A percentile compares a stretch with the other conserved stretches of the same genome.
These are phyloP conservation scores for Phalacrocorax aristotelis DNA, from an alignment of 2,113 vertebrate genomes.

Conservation along the genomic window DNA sequence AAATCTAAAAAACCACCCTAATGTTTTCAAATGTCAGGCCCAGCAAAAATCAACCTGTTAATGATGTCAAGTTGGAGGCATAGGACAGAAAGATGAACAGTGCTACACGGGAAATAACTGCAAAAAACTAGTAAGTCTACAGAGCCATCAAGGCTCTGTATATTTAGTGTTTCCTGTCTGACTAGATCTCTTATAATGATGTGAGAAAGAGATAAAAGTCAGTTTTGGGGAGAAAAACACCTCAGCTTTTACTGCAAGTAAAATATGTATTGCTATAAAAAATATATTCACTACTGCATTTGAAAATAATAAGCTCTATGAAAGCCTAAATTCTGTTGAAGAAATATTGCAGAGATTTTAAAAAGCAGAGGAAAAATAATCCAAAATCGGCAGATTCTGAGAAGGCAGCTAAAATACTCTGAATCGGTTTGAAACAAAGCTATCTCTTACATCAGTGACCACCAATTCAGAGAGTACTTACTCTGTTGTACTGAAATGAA, in stretches of 20 bases:
- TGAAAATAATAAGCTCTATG: background rate
- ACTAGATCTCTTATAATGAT: background rate
- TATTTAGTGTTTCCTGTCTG: background rate
- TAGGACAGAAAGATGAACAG: background rate
- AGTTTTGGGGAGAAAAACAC: background rate
- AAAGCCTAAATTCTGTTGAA: background rate
- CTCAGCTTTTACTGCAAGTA: background rate
- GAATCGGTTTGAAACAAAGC: background rate
- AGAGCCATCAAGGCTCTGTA: background rate
- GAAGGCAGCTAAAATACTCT: background rate
- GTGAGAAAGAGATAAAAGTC: background rate
- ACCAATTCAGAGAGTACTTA: background rate
- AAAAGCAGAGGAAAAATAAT: background rate
- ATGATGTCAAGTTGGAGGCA: background rate
- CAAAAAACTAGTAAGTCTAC: background rate
- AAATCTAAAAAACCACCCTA: background rate
- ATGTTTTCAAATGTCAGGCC: background rate
- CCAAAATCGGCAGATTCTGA: background rate
- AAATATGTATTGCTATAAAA: background rate
- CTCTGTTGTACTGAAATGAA: background rate
- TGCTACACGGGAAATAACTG: background rate
- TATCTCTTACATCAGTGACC: background rate
- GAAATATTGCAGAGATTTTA: background rate
- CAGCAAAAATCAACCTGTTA: background rate
- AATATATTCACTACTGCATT: background rate